Base-by-base conservation (phyloP, 2,797 vertebrate genomes). In the Allobates femoralis region DNA sequence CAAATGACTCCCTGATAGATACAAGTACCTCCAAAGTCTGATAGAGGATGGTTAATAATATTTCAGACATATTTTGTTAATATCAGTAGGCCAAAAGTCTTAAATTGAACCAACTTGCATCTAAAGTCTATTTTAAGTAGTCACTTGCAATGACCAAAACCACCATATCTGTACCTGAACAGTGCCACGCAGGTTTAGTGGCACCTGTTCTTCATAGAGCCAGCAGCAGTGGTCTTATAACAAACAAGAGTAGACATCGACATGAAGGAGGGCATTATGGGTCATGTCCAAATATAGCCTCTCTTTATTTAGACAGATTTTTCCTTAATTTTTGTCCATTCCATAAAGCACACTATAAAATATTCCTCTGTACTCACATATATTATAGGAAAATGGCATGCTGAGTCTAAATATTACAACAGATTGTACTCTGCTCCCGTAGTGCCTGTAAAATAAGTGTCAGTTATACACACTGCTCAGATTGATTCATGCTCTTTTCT, bases 331-430 rank as follows among this genome's bases (percentile, higher is more conserved):
- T 26, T 41, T 62, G 34, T 34, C 34, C n/a, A 2, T 83, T 74
- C n/a, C 26, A 15, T 55, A 75, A 18, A 10, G 34, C 50, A 28
- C 26, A 30, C 58, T 10, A 74, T 66, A 30, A 81, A 81, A 81
- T 81, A 81, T 50, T 50, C 23, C 56, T 50, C n/a, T 69, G 15
- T 19, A 41, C 71, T 76, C 56, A n/a, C 71, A 30, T 77, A 51
- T 69, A 56, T 78, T 37, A 58, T 28, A 85, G 64, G 64, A 79
- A 30, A 58, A n/a, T n/a, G 26, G 51, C 84, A 55, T 41, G 56
- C 55, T 67, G 76, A 60, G 79, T 80, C 71, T 56, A 79, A 71
- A 73, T 85, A 58, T 85, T 51, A 56, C 41, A 85, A 18, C 84
- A 79, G 75, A 85, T 80, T 55, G 66, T 34, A 21, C 23, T 73